Conservation (phyloP, 1,140 invertebrate genomes). For the Drosophila melanica region DNA sequence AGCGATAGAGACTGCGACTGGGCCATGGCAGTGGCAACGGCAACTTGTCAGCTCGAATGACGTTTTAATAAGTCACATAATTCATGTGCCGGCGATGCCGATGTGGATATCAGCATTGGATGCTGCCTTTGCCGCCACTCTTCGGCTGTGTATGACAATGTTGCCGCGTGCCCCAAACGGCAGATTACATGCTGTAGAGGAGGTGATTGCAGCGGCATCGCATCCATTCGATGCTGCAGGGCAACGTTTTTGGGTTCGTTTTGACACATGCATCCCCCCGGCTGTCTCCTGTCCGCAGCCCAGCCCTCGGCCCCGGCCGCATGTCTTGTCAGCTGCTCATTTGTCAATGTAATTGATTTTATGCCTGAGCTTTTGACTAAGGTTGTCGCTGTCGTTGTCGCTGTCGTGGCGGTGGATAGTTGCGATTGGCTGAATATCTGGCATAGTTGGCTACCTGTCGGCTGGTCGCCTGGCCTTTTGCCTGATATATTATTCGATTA, state of each 20-base stretch:
- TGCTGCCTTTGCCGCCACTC: neutral
- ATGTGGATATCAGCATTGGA: slow-evolving; percentile 18
- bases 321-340: slow-evolving; percentile 78
- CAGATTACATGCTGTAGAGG: slow-evolving; percentile 44
- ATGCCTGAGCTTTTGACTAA: slow-evolving; percentile 77
- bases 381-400: slow-evolving; percentile 46
- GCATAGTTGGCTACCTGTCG: slow-evolving; percentile 49
- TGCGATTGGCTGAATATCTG: slow-evolving; percentile 21
- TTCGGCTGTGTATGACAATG: slow-evolving; percentile 45
- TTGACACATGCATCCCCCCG: slow-evolving; percentile 49
- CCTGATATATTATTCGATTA: slow-evolving; percentile 80
- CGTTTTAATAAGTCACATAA: slow-evolving; percentile 83
- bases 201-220: slow-evolving; percentile 39
- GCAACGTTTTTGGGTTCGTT: slow-evolving; percentile 62
- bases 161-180: slow-evolving; percentile 49
- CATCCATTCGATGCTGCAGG: slow-evolving; percentile 43
- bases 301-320: slow-evolving; percentile 22
- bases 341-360: slow-evolving; percentile 83
- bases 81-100: slow-evolving; percentile 60
- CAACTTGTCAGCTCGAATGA: slow-evolving; percentile 80
- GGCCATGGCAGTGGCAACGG: slow-evolving; percentile 62
- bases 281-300: slow-evolving; percentile 1
- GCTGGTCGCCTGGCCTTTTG: slow-evolving; percentile 41
- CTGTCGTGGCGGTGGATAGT: slow-evolving; percentile 30
- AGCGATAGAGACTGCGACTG: slow-evolving; percentile 7